These are phyloP conservation scores for Troilus luridus DNA, from an alignment of 2,888 invertebrate genomes.

Conservation along the genomic window DNA sequence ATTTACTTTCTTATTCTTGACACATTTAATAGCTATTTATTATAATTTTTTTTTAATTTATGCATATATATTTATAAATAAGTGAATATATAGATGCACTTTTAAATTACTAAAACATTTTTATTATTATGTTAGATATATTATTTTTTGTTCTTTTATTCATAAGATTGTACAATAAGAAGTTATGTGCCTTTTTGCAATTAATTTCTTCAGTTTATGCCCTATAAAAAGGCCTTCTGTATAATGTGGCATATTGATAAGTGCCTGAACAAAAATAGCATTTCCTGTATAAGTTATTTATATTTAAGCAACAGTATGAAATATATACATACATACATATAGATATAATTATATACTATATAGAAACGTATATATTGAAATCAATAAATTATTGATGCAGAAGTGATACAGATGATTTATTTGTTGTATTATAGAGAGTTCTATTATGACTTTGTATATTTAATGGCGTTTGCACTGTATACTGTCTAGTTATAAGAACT, in stretches of 20 bases:
- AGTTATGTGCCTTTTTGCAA: slow-evolving; percentile 53
- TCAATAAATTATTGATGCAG: slow-evolving; percentile 47
- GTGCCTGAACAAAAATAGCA: slow-evolving; percentile 36
- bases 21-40: slow-evolving; percentile 53
- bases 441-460: slow-evolving; percentile 43
- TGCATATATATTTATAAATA: slow-evolving; percentile 13
- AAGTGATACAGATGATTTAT: slow-evolving; percentile 41
- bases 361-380: slow-evolving; percentile 22
- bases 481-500: slow-evolving; percentile 20
- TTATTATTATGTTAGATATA: neutral
- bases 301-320: neutral
- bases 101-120: slow-evolving; percentile 44
- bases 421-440: slow-evolving; percentile 36
- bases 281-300: slow-evolving; percentile 29
- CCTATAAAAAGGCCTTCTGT: slow-evolving; percentile 33
- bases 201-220: slow-evolving; percentile 43
- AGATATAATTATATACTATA: neutral
- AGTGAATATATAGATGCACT: neutral
- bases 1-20: slow-evolving; percentile 50
- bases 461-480: slow-evolving; percentile 7
- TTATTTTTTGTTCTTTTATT: slow-evolving; percentile 35
- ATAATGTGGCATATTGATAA: slow-evolving; percentile 38
- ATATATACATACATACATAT: slow-evolving; percentile 18
- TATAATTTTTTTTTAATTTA: slow-evolving; percentile 16
- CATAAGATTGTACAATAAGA: slow-evolving; percentile 48